phyloP scores from a whole-genome alignment of 2,797 vertebrate species.

The Platalea minor region DNA sequence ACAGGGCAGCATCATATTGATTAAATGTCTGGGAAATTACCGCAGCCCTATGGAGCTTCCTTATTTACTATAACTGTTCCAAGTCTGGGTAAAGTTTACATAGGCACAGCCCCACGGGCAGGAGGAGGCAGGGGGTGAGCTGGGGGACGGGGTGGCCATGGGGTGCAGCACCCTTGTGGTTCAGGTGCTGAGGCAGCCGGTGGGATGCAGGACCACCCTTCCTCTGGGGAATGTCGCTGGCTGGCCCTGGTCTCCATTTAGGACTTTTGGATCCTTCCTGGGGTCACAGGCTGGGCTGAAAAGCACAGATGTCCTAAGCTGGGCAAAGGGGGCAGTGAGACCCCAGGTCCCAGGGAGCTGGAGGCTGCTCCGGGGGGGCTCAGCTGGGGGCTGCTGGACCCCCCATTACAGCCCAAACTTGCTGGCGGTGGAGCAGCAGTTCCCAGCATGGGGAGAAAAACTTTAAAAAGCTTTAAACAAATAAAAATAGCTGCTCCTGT shows the following conservation, averaged over 20 bases:
- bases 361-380: not conserved
- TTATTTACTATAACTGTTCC: not conserved
- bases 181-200: not conserved
- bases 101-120: rapidly evolving
- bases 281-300: not conserved
- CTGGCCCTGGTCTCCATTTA: no score
- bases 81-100: not conserved
- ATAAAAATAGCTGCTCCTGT: not conserved
- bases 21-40: conserved; percentile 60
- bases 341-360: rapidly evolving
- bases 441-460: not conserved
- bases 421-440: not conserved
- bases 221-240: no score
- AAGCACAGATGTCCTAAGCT: rapidly evolving
- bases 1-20: conserved; percentile 49
- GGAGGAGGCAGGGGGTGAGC: not conserved
- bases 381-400: rapidly evolving
- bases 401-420: rapidly evolving
- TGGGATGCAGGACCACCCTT: not conserved
- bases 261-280: not conserved
- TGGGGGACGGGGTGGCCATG: rapidly evolving
- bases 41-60: conserved; percentile 14
- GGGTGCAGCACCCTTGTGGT: not conserved
- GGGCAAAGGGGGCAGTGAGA: rapidly evolving
- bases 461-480: not conserved